Base-by-base conservation (phyloP, 2,888 invertebrate genomes). In the Helicoverpa assulta region DNA sequence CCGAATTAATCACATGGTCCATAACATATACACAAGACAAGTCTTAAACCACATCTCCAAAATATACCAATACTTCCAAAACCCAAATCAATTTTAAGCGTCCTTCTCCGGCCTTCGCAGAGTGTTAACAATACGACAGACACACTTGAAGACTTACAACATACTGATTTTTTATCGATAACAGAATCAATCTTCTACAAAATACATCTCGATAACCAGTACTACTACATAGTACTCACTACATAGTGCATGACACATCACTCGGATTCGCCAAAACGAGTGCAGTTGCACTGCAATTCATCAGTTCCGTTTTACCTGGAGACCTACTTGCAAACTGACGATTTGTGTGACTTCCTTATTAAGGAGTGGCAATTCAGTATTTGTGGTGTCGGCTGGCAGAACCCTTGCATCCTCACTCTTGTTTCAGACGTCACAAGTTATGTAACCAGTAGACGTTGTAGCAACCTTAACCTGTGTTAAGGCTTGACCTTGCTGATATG, bases 301-400 rank as follows among this genome's bases (percentile, higher is more conserved):
- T n/a, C 29, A 40, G 75, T 66, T 79, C 73, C 75, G 75, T 5
- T 55, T 64, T 21, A 56, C 73, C 67, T 14, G 64, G 18, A 55
- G 56, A 58, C 75, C 58, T 33, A 74, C 58, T 65, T 29, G 55
- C 58, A 40, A 52, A 16, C 12, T 12, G 18, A 52, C 37, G n/a
- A 40, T 72, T 61, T 29, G 73, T 43, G 79, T 53, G 16, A 59
- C 58, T 58, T 73, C 79, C 73, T 78, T 73, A 78, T 73, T 78
- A 73, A n/a, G 16, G 26, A 58, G 53, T 26, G 37, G 21, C 1
- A 10, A 12, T 52, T 19, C n/a, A 33, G 50, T 73, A 2, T 79
- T 29, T 65, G 66, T n/a, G 29, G 51, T 72, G 55, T 51, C 51
- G 16, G 16, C 54, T 29, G 26, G 8, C 8, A 26, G 14, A 6